Evolutionary conservation across 1,140 invertebrate species (phyloP), one percentile per base, ranked within the genome.

Genomic region (Hormaphis cornu): DNA sequence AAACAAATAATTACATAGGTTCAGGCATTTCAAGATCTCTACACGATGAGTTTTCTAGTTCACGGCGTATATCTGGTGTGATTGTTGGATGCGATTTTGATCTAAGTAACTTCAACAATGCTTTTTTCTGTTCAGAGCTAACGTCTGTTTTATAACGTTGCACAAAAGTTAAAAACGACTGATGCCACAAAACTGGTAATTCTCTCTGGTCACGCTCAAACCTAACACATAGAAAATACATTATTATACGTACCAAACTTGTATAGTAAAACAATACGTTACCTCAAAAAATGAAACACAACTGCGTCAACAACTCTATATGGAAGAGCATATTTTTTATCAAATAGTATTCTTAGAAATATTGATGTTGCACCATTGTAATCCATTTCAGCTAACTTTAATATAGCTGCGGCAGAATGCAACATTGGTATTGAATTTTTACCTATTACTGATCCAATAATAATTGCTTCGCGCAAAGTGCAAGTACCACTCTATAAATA

Each of bases 321-420:
- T 1, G 96, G 96, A 44, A 99, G 79, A 2, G 96, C 94, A 82
- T 99, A 99, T 78, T 97, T 97, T 79, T 99, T 99, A 76, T 99
- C 95, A 69, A 99, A 86, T 59, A 99, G 86, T 76, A 95, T 90
- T 52, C 93, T 83, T 28, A 99, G 81, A 76, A 99, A 96, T 74
- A 98, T 94, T 56, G 93, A 97, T 79, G 91, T 98, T 1, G 95
- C 93, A n/a, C 96, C 95, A 54, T 86, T 92, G 76, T 99, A 99
- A 72, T 91, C 90, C 94, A 99, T 97, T 81, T 97, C 93, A 33
- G 95, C 94, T 71, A 99, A 93, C 82, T 93, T 95, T 1, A 96
- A 78, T 73, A 99, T 86, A 24, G 95, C 93, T 16, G 96, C 95
- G 54, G 92, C 90, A 0, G 95, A 97, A 79, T 99, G 95, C n/a